Conservation (phyloP, 2,888 invertebrate species). For the Drosophila mimetica region DNA sequence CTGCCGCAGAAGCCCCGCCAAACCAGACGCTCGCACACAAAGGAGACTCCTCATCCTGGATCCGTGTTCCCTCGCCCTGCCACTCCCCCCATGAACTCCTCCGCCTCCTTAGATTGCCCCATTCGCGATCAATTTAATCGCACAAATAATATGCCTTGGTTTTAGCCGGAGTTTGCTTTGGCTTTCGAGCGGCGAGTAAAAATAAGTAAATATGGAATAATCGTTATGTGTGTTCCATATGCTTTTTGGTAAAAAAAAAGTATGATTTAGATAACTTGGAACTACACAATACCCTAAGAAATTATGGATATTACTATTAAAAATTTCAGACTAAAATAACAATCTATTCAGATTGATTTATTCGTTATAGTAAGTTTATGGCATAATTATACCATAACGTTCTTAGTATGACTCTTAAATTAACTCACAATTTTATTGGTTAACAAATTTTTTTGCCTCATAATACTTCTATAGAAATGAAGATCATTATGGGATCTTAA, state of each 20-base stretch:
- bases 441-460: neutral
- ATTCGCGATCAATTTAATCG: slow-evolving; percentile 83
- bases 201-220: slow-evolving; percentile 84
- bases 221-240: slow-evolving; percentile 68
- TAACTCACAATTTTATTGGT: neutral
- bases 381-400: too few species aligned
- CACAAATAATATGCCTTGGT: slow-evolving; percentile 81
- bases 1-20: slow-evolving; percentile 72
- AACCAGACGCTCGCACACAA: slow-evolving; percentile 45
- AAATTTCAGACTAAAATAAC: too few species aligned
- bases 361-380: too few species aligned
- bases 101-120: slow-evolving; percentile 23
- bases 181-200: slow-evolving; percentile 61
- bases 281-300: neutral
- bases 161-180: slow-evolving; percentile 24
- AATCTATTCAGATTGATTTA: too few species aligned
- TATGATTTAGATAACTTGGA: neutral
- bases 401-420: too few species aligned
- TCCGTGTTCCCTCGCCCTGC: slow-evolving; percentile 1
- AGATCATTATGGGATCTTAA: too few species aligned
- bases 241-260: slow-evolving; percentile 16
- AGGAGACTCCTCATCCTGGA: slow-evolving; percentile 24
- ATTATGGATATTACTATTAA: too few species aligned
- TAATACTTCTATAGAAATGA: too few species aligned
- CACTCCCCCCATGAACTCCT: slow-evolving; percentile 2